Base-by-base conservation (phyloP, 2,113 vertebrate genomes). In the Phrynocephalus versicolor region DNA sequence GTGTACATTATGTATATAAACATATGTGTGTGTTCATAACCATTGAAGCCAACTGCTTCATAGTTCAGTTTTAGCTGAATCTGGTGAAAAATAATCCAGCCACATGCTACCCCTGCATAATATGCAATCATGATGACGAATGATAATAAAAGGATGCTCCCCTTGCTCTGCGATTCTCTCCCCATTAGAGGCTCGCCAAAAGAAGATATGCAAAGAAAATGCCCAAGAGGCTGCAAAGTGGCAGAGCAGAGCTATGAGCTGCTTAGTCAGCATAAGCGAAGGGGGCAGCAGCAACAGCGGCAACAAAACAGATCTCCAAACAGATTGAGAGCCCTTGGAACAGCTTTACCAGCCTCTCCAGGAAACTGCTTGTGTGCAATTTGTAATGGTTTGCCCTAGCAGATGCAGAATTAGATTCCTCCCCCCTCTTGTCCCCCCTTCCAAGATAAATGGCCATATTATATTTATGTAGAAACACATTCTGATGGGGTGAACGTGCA, bases 391-490 rank as follows among this genome's bases (percentile, higher is more conserved):
- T 85, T 89, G 82, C 60, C 70, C 33, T 25, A 30, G 74, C 72
- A 88, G 88, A 76, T 1, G 2, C 58, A 75, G 90, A 92, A 90
- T 88, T 70, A 84, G 86, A 84, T 30, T 23, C 45, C 37, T 13
- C 76, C 78, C 27, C 6, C 62, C n/a, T n/a, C 35, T 57, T 5
- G n/a, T 19, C 5, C n/a, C 23, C 45, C 83, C 71, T 72, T 79
- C 25, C 10, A 72, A 81, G 79, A 90, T 83, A 82, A 91, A 89
- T 37, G 9, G 82, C 76, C n/a, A 35, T 64, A 51, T 79, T 79
- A 79, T 37, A 84, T 71, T 87, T 88, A 81, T 72, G 62, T 74
- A 85, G 89, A 83, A 92, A 84, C 67, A 85, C 78, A 81, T 73
- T 85, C 33, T 77, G 73, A 88, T 87, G 90, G 86, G 73, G 12